Conservation (phyloP, 53 echinoderm and acorn worm genomes). For the Actinopyga echinites region DNA sequence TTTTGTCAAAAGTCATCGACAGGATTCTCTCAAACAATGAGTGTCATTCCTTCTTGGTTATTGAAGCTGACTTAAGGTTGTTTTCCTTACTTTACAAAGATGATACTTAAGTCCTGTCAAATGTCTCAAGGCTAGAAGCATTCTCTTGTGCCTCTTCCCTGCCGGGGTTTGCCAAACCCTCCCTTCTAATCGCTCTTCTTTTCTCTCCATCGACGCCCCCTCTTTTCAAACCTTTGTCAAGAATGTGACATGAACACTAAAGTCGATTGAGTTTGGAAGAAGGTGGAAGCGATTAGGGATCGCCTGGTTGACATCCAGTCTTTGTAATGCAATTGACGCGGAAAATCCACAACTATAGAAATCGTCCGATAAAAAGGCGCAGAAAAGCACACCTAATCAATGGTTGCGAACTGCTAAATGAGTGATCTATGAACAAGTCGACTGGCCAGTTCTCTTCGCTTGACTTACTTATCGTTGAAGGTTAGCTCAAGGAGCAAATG, state of each 20-base stretch:
- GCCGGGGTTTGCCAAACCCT: not conserved
- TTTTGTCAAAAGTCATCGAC: not conserved
- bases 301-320: not conserved
- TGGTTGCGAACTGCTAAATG: conserved; percentile 7
- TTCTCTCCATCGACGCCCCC: conserved; percentile 8
- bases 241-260: conserved; percentile 1
- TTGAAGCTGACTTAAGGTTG: conserved; percentile 6
- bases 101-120: conserved; percentile 5
- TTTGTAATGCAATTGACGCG: conserved; percentile 34
- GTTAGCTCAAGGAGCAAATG: too few relatives aligned
- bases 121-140: conserved; percentile 13
- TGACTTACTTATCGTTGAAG: too few relatives aligned
- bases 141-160: not conserved
- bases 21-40: not conserved
- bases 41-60: conserved; percentile 2
- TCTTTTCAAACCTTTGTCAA: conserved; percentile 12
- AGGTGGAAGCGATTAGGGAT: conserved; percentile 15
- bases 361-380: not conserved
- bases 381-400: conserved; percentile 20
- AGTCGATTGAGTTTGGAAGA: conserved; percentile 7
- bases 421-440: not conserved
- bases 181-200: conserved; percentile 1
- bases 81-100: not conserved
- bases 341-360: conserved; percentile 19
- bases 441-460: too few relatives aligned